Evolutionary conservation across 1,140 invertebrate genomes (phyloP), one percentile per base, ranked within the genome.

Genomic region (Atopsyche davidsoni): DNA sequence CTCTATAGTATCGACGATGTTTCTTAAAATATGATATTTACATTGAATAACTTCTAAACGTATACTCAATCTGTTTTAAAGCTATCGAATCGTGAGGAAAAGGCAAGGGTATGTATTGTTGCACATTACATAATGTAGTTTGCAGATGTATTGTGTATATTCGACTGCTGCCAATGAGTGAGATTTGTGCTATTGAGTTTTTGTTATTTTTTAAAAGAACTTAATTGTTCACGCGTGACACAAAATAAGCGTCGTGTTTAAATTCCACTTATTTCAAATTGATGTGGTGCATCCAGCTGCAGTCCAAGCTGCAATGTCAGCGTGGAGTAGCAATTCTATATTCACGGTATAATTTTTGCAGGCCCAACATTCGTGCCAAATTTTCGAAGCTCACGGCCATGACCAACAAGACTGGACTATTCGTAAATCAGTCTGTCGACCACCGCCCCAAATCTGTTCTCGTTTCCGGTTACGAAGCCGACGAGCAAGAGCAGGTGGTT

Each of bases 361-460:
- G 41, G 22, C 18, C 46, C 10, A 45, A 31, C 11, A 34, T 38
- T 11, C 38, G 44, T 2, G 51, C 44, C 35, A 53, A 46, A 23
- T 46, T 31, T 23, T 31, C 10, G 31, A 47, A 47, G 31, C 31
- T 39, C 10, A 38, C 51, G 10, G 36, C 46, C 14, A 48, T 46
- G 41, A 38, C 36, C 11, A 47, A 22, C n/a, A 52, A 51, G 23
- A 31, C 55, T 10, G 39, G 49, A 19, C 24, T 55, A 49, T 78
- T 75, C 53, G 67, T 72, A 19, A 83, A 79, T 65, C 77, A 82
- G 23, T 79, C 78, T 1, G 79, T 92, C 7, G 90, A 92, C 71
- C 84, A 89, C 59, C 70, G 89, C 51, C 87, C 89, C 10, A 85
- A 84, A 1, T 83, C 85, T 61, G 68, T 92, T 36, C 74, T 88